Evolutionary conservation across 2,888 invertebrate genomes (phyloP).

Genomic region (Nudaria mundana): DNA sequence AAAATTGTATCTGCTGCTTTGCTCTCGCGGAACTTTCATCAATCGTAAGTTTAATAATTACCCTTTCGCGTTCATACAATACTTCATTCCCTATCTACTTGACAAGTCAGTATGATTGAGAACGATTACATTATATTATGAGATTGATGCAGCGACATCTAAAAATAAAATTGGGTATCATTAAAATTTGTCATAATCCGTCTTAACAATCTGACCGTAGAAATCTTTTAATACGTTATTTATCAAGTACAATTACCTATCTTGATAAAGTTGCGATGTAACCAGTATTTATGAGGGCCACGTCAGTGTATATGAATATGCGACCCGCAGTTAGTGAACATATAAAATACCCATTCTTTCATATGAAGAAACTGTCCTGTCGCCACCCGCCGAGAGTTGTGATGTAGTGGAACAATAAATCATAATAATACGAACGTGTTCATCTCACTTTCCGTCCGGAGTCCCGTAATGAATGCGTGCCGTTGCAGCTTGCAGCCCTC

Average conservation of each 20-base stretch:
- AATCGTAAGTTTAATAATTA: not conserved
- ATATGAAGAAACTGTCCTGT: conserved; percentile 21
- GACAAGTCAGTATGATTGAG: conserved; percentile 18
- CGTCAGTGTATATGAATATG: conserved; percentile 68
- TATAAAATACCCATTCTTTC: conserved; percentile 65
- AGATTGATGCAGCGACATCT: conserved; percentile 19
- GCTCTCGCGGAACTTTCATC: not conserved
- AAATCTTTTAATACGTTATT: conserved; percentile 38
- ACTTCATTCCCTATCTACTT: conserved; percentile 8
- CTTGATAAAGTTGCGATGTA: conserved; percentile 39
- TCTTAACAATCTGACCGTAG: conserved; percentile 16
- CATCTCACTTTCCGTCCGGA: conserved; percentile 43
- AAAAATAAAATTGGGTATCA: conserved; percentile 15
- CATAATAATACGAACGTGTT: conserved; percentile 43
- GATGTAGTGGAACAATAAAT: conserved; percentile 42
- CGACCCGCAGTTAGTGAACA: conserved; percentile 45
- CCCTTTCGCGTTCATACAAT: not conserved
- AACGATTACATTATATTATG: conserved; percentile 23
- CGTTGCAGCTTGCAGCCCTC: conserved; percentile 31
- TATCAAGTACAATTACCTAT: conserved; percentile 32
- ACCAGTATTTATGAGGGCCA: conserved; percentile 53
- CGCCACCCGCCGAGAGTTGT: conserved; percentile 16
- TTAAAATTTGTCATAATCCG: conserved; percentile 29
- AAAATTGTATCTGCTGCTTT: too few species aligned
- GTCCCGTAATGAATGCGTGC: conserved; percentile 35